These are phyloP conservation scores for Amphiura filiformis DNA, from an alignment of 35 echinoderm and acorn worm genomes.

Conservation along the genomic window DNA sequence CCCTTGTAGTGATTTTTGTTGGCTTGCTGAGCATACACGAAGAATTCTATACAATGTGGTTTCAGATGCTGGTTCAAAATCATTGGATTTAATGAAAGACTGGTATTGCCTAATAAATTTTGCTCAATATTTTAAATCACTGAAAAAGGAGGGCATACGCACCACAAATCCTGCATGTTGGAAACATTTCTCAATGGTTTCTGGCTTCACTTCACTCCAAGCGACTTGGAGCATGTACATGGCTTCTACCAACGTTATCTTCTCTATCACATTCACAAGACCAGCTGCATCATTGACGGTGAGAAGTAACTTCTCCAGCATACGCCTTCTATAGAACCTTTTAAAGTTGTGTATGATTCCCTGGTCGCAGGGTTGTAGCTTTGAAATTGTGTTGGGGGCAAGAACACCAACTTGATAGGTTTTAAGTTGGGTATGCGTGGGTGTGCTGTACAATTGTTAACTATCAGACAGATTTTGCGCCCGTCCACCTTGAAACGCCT, in stretches of 20 bases:
- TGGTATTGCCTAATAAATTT: too few relatives aligned
- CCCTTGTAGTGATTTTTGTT: too few relatives aligned
- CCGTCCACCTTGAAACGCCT: background rate
- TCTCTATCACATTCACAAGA: background rate
- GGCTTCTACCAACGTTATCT: background rate
- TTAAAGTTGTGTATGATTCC: constrained; percentile 35
- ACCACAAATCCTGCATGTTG: background rate
- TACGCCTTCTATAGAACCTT: constrained; percentile 17
- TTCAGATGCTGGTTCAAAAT: background rate
- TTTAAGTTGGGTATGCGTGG: background rate
- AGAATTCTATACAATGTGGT: too few relatives aligned
- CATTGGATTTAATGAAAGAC: background rate
- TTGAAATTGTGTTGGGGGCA: constrained; percentile 49
- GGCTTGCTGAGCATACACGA: too few relatives aligned
- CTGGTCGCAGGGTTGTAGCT: constrained; percentile 49
- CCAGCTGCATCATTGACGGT: background rate
- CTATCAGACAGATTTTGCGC: constrained; percentile 16
- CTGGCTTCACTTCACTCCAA: background rate
- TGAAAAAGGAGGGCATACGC: too few relatives aligned
- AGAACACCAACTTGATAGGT: constrained; percentile 19
- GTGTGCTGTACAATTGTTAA: constrained; percentile 37
- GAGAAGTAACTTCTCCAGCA: constrained; percentile 10
- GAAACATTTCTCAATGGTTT: constrained; percentile 8
- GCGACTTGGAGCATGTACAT: background rate
- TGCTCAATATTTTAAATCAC: too few relatives aligned